These are phyloP conservation scores for Corythornis vintsioides DNA, from an alignment of 2,113 vertebrate species.

Conservation along the genomic window DNA sequence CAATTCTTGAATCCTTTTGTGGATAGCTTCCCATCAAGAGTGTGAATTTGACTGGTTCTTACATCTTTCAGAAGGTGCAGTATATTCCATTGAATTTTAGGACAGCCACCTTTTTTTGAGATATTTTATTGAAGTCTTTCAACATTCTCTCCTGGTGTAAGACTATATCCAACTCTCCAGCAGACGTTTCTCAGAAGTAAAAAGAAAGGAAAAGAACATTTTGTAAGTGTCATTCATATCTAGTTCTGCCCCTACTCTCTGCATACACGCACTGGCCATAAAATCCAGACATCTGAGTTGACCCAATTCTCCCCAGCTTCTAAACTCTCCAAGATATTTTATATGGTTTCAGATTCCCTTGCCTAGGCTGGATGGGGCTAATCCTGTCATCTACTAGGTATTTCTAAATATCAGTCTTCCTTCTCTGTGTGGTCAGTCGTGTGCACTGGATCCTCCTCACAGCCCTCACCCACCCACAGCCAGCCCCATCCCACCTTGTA, in stretches of 20 bases:
- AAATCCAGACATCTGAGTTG: background rate
- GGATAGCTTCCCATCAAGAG: background rate
- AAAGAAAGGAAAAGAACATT: slow-evolving; percentile 22
- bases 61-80: background rate
- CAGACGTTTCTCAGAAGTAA: background rate
- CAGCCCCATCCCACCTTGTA: background rate
- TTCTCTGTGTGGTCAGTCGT: background rate
- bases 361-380: background rate
- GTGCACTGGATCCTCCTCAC: background rate
- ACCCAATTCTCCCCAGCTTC: background rate
- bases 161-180: background rate
- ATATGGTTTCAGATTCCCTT: background rate
- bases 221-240: background rate
- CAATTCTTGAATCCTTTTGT: background rate
- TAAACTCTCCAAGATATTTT: background rate
- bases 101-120: background rate
- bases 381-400: background rate
- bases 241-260: background rate
- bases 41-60: background rate
- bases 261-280: background rate
- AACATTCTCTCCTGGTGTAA: background rate
- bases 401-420: background rate
- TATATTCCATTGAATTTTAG: slow-evolving; percentile 29
- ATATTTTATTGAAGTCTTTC: slow-evolving; percentile 59
- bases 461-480: background rate